Evolutionary conservation across 2,113 vertebrate species (phyloP).

Genomic region (Pituophis catenifer): DNA sequence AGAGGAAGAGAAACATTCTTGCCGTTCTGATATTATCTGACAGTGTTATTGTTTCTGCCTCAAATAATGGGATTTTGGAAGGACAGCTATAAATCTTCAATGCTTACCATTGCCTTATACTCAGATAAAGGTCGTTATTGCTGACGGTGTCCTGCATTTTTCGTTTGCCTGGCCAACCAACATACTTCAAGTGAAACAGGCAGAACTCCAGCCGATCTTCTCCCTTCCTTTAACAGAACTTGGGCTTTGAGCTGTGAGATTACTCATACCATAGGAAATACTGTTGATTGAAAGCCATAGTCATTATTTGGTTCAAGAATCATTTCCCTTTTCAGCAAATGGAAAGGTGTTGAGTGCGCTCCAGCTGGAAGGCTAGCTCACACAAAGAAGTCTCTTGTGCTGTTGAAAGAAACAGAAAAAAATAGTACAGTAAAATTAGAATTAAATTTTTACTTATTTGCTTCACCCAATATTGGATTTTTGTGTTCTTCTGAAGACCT

Average conservation of each 20-base stretch:
- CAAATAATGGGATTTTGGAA: conserved; percentile 9
- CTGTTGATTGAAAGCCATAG: conserved; percentile 8
- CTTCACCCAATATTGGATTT: not conserved
- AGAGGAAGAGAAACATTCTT: conserved; percentile 23
- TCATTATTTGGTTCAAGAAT: conserved; percentile 18
- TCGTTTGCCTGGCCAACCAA: not conserved
- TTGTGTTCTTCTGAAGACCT: not conserved
- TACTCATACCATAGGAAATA: conserved; percentile 10
- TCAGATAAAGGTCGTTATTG: not conserved
- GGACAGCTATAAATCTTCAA: conserved; percentile 3
- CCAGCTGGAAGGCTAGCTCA: not conserved
- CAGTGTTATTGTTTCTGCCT: not conserved
- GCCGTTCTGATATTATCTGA: conserved; percentile 17
- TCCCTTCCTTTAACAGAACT: conserved; percentile 11
- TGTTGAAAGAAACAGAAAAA: conserved; percentile 8
- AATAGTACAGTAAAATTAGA: not conserved
- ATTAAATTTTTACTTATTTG: not conserved
- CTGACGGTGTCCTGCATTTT: conserved; percentile 14
- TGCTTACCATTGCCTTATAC: conserved; percentile 7
- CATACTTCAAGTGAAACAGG: not conserved
- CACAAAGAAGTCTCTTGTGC: not conserved
- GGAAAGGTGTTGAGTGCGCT: conserved; percentile 21
- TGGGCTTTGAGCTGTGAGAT: not conserved
- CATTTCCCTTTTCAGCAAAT: conserved; percentile 11
- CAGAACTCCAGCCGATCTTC: conserved; percentile 7